Evolutionary conservation across 2,113 vertebrate genomes (phyloP).

Genomic region (Lasiurus cinereus): DNA sequence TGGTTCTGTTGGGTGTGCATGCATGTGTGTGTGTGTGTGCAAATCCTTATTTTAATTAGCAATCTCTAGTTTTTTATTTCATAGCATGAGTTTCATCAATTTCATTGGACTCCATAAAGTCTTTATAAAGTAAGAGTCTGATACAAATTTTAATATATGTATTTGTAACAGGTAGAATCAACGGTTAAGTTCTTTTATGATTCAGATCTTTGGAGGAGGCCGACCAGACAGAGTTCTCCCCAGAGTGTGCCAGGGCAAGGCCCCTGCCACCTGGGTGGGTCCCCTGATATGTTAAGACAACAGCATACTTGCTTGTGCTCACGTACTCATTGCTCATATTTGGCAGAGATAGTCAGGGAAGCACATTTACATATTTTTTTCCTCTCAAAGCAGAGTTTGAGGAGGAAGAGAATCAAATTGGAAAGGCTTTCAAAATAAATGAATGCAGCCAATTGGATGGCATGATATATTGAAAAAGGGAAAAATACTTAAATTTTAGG

Average conservation of each 20-base stretch:
- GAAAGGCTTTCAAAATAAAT: conserved; percentile 6
- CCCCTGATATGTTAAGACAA: neutral
- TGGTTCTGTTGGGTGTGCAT: neutral
- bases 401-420: neutral
- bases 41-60: neutral
- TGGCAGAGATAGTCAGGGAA: conserved; percentile 12
- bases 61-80: neutral
- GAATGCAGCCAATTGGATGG: neutral
- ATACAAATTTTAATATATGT: neutral
- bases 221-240: neutral
- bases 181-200: neutral
- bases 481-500: neutral
- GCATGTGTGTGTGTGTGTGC: neutral
- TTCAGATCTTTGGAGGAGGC: neutral
- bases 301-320: neutral
- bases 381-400: neutral
- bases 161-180: neutral
- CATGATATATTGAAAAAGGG: neutral
- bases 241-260: neutral
- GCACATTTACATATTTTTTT: neutral
- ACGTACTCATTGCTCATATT: neutral
- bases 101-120: neutral
- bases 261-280: fast-evolving
- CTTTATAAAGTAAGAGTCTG: neutral
- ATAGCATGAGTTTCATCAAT: neutral